Conservation (phyloP, 2,888 invertebrate genomes). For the Hydroisotoma schaefferi region DNA sequence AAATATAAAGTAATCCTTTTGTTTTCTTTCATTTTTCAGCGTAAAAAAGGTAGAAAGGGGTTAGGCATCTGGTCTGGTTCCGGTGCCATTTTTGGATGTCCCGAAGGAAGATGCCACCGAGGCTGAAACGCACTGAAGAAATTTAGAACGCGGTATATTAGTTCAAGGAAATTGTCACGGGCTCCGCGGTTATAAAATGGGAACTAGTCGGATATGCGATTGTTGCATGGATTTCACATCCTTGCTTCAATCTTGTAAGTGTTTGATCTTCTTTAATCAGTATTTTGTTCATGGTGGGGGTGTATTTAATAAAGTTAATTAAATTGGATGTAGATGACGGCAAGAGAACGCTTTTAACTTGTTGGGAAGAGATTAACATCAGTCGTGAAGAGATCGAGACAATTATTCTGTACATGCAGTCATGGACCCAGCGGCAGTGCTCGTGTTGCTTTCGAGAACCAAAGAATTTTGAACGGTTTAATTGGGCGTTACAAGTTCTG, state of each 20-base stretch:
- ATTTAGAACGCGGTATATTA: no score
- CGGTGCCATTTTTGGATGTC: no score
- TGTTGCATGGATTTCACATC: constrained; percentile 90
- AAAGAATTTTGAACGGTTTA: constrained; percentile 88
- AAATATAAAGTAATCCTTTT: no score
- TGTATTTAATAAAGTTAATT: no score
- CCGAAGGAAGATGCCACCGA: no score
- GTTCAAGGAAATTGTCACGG: no score
- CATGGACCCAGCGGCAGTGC: constrained; percentile 90
- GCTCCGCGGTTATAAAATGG: no score
- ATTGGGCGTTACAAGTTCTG: constrained; percentile 81
- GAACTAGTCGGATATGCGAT: constrained; percentile 71
- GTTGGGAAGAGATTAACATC: constrained; percentile 50
- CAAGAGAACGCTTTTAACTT: constrained; percentile 37
- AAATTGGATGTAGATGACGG: constrained; percentile 37
- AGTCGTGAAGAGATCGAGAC: constrained; percentile 70
- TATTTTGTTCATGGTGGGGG: background rate
- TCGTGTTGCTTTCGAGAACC: constrained; percentile 91
- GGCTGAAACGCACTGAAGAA: no score
- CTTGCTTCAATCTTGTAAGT: constrained; percentile 80
- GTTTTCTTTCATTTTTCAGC: no score
- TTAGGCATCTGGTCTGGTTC: no score
- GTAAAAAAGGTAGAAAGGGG: no score
- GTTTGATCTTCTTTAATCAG: constrained; percentile 1
- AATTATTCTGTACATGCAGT: constrained; percentile 77